Conservation (phyloP, 2,113 vertebrate species). For the Pogona vitticeps region DNA sequence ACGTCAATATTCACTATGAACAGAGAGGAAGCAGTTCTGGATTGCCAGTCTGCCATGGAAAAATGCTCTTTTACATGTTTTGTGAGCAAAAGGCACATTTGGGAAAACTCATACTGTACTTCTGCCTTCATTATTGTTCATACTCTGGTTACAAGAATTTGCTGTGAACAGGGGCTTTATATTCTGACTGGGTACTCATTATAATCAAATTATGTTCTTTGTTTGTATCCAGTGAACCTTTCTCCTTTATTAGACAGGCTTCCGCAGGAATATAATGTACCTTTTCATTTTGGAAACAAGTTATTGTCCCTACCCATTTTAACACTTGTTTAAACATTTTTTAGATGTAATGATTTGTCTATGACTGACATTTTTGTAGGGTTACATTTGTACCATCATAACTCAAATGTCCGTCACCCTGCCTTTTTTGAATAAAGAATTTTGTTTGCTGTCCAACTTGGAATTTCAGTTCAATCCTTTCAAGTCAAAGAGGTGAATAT, state of each 20-base stretch:
- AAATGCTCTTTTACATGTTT: conserved; percentile 43
- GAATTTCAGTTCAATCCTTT: conserved; percentile 64
- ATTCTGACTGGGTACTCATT: conserved; percentile 68
- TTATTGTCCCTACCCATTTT: background rate
- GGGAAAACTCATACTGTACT: conserved; percentile 48
- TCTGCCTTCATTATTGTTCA: conserved; percentile 39
- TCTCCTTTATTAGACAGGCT: conserved; percentile 51
- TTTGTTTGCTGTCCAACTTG: conserved; percentile 59
- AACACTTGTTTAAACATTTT: conserved; percentile 55
- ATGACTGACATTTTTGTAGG: conserved; percentile 45
- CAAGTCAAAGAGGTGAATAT: conserved; percentile 55
- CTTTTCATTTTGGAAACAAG: conserved; percentile 63
- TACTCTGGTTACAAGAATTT: conserved; percentile 64
- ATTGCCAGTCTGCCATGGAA: conserved; percentile 39
- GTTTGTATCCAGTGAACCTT: conserved; percentile 66
- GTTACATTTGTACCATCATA: conserved; percentile 55
- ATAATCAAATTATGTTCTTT: conserved; percentile 68
- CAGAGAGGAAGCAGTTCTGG: background rate
- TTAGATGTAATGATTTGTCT: conserved; percentile 31
- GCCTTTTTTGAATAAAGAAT: conserved; percentile 51
- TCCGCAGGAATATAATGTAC: conserved; percentile 54
- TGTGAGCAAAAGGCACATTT: conserved; percentile 38
- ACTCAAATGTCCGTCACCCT: conserved; percentile 54
- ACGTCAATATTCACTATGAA: conserved; percentile 37
- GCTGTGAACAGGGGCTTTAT: conserved; percentile 66